These are phyloP conservation scores for Vanacampus margaritifer DNA, from an alignment of 2,113 vertebrate species.

Conservation along the genomic window DNA sequence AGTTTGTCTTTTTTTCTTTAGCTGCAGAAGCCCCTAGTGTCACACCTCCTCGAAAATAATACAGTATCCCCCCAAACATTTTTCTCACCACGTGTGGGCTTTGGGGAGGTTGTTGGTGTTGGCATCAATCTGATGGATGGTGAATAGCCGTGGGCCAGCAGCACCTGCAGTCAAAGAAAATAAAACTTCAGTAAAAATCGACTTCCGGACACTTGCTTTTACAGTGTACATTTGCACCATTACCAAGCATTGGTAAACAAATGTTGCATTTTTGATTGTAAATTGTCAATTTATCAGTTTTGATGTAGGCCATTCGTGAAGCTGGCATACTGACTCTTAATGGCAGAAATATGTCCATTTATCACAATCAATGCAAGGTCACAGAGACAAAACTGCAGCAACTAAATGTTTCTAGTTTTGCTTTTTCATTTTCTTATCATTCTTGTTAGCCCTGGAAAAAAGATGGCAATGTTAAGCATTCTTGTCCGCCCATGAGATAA, in stretches of 20 bases:
- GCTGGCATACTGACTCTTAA: neutral
- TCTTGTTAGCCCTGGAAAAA: slow-evolving; percentile 23
- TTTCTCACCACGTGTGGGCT: slow-evolving; percentile 92
- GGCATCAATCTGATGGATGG: slow-evolving; percentile 97
- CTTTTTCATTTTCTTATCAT: slow-evolving; percentile 1
- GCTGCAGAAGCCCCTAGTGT: too few relatives aligned
- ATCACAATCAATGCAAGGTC: neutral
- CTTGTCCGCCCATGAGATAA: too few relatives aligned
- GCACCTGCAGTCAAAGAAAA: slow-evolving; percentile 75
- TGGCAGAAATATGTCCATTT: neutral
- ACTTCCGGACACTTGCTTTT: neutral
- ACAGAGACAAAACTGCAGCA: neutral
- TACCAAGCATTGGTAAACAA: too few relatives aligned
- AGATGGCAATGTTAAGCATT: slow-evolving; percentile 12
- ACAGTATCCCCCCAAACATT: neutral
- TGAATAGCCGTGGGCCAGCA: slow-evolving; percentile 93
- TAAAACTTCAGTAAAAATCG: neutral
- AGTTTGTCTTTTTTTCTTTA: too few relatives aligned
- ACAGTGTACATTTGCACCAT: neutral
- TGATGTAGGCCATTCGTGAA: neutral
- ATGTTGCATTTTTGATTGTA: too few relatives aligned
- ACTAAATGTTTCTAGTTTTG: neutral
- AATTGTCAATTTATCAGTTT: neutral
- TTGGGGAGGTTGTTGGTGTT: slow-evolving; percentile 95
- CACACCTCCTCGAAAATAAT: neutral